Evolutionary conservation across 1,140 invertebrate genomes (phyloP), one percentile per base, ranked within the genome.

Genomic region (Orius laevigatus): DNA sequence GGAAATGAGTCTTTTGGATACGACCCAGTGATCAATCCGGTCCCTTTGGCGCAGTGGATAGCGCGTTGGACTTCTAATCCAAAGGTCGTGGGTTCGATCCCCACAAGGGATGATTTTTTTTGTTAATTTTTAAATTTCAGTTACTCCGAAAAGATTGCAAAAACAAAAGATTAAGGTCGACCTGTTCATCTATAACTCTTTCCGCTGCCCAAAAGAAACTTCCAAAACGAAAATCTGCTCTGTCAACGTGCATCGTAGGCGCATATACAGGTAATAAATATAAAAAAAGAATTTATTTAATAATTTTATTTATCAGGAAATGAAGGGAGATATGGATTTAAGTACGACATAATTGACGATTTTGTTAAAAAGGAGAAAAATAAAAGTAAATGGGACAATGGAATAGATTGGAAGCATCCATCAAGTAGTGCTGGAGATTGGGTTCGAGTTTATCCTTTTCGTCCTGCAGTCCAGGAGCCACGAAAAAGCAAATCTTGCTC

Each of bases 51-150:
- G 70, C 70, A 73, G 70, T 66, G 70, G 71, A 72, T 72, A 73
- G 70, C 70, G 70, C 70, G 70, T 72, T 72, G 71, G 71, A 72
- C 71, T 73, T 72, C 71, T 72, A 73, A 72, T 72, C 71, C 71
- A 72, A 72, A 72, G 71, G 70, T 73, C 70, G 70, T 72, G 71
- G 71, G 71, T 73, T 73, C 71, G 71, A 73, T 71, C 69, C 70
- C 71, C 70, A 70, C 70, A 68, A 73, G 70, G 71, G 70, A 72
- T 72, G 69, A 15, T 25, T 49, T 45, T 8, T 42, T 47, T 51
- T 51, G n/a, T 52, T 46, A 32, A 25, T 38, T 16, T 38, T n/a
- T 34, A 8, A 38, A 3, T 45, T 45, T 31, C 20, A 45, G 43
- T 32, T 31, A 9, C 25, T 31, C 4, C 3, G 20, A n/a, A 45